A percentile compares a stretch with the other conserved stretches of the same genome.
These are phyloP conservation scores for Drosophila mimetica DNA, from an alignment of 2,888 invertebrate genomes.

Conservation along the genomic window DNA sequence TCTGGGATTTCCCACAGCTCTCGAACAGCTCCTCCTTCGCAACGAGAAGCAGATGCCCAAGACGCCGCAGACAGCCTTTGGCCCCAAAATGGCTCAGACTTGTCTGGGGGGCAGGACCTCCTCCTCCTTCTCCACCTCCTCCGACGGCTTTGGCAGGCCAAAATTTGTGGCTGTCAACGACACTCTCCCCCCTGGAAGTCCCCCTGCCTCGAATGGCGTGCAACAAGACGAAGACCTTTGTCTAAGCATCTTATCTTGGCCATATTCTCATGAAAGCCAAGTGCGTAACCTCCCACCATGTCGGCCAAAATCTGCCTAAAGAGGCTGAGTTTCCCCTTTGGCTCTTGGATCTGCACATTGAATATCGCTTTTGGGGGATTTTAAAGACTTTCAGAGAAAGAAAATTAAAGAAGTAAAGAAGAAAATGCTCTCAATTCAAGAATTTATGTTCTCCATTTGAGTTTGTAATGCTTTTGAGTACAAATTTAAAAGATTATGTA, in stretches of 20 bases:
- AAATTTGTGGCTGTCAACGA: conserved; percentile 72
- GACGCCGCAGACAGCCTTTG: conserved; percentile 1
- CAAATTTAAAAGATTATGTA: no score
- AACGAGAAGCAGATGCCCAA: conserved; percentile 23
- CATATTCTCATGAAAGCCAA: conserved; percentile 23
- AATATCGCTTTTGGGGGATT: neutral
- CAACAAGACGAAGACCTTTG: conserved; percentile 17
- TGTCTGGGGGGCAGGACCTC: conserved; percentile 15
- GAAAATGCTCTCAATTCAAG: no score
- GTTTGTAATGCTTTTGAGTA: no score
- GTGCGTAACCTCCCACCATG: conserved; percentile 28
- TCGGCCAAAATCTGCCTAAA: conserved; percentile 17
- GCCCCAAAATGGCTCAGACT: conserved; percentile 22
- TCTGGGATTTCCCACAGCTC: conserved; percentile 1
- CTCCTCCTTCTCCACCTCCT: neutral
- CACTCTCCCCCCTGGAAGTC: conserved; percentile 30
- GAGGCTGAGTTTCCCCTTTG: conserved; percentile 6
- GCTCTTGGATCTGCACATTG: conserved; percentile 1
- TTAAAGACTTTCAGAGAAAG: neutral
- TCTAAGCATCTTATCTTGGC: conserved; percentile 30
- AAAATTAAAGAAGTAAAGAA: no score
- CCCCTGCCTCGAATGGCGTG: conserved; percentile 9
- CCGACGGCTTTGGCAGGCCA: conserved; percentile 55
- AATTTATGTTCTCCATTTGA: no score
- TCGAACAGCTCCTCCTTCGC: neutral